Evolutionary conservation across 2,797 vertebrate species (phyloP), one percentile per base, ranked within the genome.

Genomic region (Bovichtus diacanthus): DNA sequence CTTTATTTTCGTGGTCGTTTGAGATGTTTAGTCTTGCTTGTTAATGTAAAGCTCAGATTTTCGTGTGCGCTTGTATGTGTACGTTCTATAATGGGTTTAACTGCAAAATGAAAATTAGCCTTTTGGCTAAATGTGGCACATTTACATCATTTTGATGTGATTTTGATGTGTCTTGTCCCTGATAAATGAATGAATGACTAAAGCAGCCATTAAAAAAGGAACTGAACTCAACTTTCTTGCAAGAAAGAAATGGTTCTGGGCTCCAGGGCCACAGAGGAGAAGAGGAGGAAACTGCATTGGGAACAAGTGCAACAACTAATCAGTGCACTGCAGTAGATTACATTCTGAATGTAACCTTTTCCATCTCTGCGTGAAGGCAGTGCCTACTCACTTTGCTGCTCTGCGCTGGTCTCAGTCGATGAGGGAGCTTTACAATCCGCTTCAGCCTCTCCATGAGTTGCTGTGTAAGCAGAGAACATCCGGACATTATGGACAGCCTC

Each of bases 401-500:
- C 90, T 96, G 97, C 1, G 94, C 93, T 0, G 97, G 97, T 38
- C 94, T 93, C 87, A 98, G 93, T 38, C 94, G 95, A 51, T 97
- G 96, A 0, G 97, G 97, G 69, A 96, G 92, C 58, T 96, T 96
- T 44, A 96, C 96, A 0, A 98, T 96, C 88, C 95, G 94, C 93
- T 96, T 96, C 88, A 98, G 93, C 55, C 97, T 88, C 88, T 97
- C 96, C 96, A 99, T 96, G 71, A 98, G 93, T 95, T 98, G 96
- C 97, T 98, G 95, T 13, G 69, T 62, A 78, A 67, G 73, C 83
- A 85, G n/a, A 86, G 58, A 87, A 83, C 34, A 81, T 31, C 27
- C 6, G 13, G 25, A 70, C 74, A 29, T 74, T 66, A 66, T 15
- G 44, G 74, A 78, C 75, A 39, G 34, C 46, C 51, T 84, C 58